Conservation (phyloP, 2,113 vertebrate species). For the Trematocara unimaculatum region DNA sequence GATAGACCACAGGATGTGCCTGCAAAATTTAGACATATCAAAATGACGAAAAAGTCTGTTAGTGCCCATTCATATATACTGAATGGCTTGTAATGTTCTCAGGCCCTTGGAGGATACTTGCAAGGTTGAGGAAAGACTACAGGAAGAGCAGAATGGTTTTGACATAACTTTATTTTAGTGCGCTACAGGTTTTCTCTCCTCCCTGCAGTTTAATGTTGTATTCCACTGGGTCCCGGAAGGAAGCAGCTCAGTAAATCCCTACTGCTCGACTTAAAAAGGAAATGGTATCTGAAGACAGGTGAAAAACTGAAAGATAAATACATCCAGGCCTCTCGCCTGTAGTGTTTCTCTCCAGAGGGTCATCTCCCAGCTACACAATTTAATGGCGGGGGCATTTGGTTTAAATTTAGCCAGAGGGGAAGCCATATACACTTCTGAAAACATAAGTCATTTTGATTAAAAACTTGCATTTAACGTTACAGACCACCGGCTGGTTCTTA, state of each 20-base stretch:
- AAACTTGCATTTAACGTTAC: constrained; percentile 12
- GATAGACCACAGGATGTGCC: constrained; percentile 96
- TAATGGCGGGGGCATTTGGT: constrained; percentile 45
- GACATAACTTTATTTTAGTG: constrained; percentile 96
- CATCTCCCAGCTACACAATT: constrained; percentile 45
- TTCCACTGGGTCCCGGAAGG: constrained; percentile 83
- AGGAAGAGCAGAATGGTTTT: constrained; percentile 96
- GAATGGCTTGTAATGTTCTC: constrained; percentile 92
- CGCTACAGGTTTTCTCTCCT: constrained; percentile 82
- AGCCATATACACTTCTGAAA: constrained; percentile 53
- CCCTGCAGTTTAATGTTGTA: constrained; percentile 89
- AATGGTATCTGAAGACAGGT: constrained; percentile 94
- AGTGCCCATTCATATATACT: constrained; percentile 95
- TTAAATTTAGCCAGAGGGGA: constrained; percentile 65
- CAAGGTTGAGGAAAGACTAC: constrained; percentile 82
- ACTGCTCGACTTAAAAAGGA: constrained; percentile 83
- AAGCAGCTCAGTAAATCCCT: constrained; percentile 88
- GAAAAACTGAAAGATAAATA: constrained; percentile 81
- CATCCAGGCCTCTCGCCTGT: constrained; percentile 35
- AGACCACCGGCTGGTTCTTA: constrained; percentile 26
- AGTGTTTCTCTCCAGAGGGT: constrained; percentile 38
- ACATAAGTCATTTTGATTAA: constrained; percentile 41
- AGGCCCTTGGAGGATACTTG: constrained; percentile 82
- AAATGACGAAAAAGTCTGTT: constrained; percentile 98
- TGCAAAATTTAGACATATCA: constrained; percentile 90